A percentile compares a stretch with the other conserved stretches of the same genome.
phyloP scores from a whole-genome alignment of 1,140 invertebrate species.

The Thaumetopoea pityocampa region DNA sequence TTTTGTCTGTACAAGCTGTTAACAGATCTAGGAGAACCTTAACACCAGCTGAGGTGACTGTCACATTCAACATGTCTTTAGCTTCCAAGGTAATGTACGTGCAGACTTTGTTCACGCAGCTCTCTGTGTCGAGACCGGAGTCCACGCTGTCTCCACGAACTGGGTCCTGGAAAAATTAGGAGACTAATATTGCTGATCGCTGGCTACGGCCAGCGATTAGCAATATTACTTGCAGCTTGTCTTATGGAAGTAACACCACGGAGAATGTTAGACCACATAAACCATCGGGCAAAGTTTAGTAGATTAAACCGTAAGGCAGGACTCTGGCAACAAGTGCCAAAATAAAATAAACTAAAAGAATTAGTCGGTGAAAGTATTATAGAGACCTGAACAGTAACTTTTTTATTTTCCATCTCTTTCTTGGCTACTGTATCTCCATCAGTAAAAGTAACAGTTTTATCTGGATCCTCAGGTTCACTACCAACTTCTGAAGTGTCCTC shows the following conservation, averaged over 20 bases:
- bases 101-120: constrained; percentile 71
- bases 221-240: no score
- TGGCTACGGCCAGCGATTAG: no score
- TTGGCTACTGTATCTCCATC: constrained; percentile 50
- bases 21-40: constrained; percentile 79
- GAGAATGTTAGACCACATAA: no score
- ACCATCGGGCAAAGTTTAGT: no score
- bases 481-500: constrained; percentile 80
- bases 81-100: constrained; percentile 81
- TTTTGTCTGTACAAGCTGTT: constrained; percentile 73
- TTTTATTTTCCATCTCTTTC: constrained; percentile 42
- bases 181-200: no score
- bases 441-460: constrained; percentile 40
- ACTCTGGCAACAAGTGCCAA: no score
- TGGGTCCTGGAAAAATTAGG: constrained; percentile 36
- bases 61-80: constrained; percentile 82
- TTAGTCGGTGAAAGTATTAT: no score
- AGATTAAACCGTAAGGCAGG: no score
- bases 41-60: constrained; percentile 80
- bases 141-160: constrained; percentile 56
- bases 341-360: no score
- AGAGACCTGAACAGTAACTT: constrained; percentile 60
- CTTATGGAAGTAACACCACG: no score
- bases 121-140: constrained; percentile 71
- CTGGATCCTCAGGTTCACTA: constrained; percentile 51